phyloP scores from a whole-genome alignment of 2,797 vertebrate species.

The Agapornis canus region DNA sequence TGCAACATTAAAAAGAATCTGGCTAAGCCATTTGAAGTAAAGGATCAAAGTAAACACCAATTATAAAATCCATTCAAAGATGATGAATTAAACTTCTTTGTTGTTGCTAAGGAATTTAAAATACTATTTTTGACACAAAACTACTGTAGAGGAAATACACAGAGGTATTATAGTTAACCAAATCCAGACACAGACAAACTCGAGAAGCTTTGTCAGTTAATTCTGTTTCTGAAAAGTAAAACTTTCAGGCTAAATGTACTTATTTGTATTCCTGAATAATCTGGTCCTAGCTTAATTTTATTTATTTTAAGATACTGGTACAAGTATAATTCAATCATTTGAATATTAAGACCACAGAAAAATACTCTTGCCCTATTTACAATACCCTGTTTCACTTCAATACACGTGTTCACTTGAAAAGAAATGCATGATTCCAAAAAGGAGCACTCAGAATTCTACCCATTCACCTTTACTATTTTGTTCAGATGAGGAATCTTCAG shows the following conservation, averaged over 20 bases:
- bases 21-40: neutral
- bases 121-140: neutral
- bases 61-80: neutral
- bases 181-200: neutral
- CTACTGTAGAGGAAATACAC: neutral
- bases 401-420: neutral
- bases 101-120: neutral
- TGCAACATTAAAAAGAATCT: neutral
- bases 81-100: neutral
- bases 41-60: neutral
- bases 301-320: neutral
- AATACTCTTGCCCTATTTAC: neutral
- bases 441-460: neutral
- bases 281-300: neutral
- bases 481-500: neutral
- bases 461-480: neutral
- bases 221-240: neutral
- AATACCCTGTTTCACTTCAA: neutral
- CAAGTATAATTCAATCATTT: neutral
- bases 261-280: neutral
- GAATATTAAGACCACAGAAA: neutral
- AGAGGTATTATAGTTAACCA: neutral
- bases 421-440: neutral
- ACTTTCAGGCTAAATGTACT: neutral
- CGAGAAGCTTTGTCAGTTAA: neutral